Base-by-base conservation (phyloP, 2,888 invertebrate genomes). In the Amorpha juglandis region DNA sequence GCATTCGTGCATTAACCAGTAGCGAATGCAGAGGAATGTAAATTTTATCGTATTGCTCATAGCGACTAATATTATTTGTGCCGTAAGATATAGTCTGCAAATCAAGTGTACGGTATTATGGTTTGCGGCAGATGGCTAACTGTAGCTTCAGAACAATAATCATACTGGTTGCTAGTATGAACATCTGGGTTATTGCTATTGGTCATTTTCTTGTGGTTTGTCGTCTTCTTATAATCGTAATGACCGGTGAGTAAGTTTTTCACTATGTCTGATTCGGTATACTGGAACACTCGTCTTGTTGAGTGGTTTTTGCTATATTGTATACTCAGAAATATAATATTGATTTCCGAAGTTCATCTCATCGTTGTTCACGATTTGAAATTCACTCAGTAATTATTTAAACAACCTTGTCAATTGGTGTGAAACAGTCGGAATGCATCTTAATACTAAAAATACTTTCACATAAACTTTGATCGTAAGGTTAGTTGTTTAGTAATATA, bases 91-190 rank as follows among this genome's bases (percentile, higher is more conserved):
- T 81, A 86, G 85, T 84, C 85, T 86, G 85, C 81, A 68, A 80
- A 75, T 73, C 78, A 78, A 73, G 71, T 74, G 74, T 83, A 87
- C 86, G 84, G 88, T 88, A 85, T 78, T 76, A 74, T 70, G 74
- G 73, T 71, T 71, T 70, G 72, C 72, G 71, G 79, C 77, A 81
- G 78, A 77, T 79, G 77, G 71, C 69, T 84, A 83, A 83, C 86
- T 81, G 85, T 84, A 79, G 77, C 77, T 75, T 72, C 74, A 78
- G 76, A 78, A 79, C 68, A 73, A 74, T 73, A 66, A 69, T 68
- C 69, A 68, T 64, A 81, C 80, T 80, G 75, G 66, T 65, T 55
- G 58, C 47, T 35, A 58, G 64, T 65, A 64, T 27, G 65, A 62
- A 62, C 55, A 71, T 65, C 70, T 70, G 53, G 65, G 65, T 69